Base-by-base conservation (phyloP, 2,113 vertebrate genomes). In the Myocastor coypus region DNA sequence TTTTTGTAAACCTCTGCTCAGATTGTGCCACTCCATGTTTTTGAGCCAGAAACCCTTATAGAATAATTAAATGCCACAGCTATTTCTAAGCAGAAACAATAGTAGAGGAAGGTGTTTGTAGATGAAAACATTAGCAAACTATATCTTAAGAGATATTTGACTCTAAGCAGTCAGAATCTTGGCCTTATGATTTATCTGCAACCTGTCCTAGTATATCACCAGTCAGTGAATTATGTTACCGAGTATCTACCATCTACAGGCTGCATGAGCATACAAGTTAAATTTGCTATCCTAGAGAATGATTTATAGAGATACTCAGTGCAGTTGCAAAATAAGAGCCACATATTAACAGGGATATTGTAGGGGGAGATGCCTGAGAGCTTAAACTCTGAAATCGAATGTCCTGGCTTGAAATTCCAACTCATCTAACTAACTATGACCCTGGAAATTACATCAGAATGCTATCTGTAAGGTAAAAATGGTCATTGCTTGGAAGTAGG, bases 21-120 rank as follows among this genome's bases (percentile, higher is more conserved):
- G 40, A 89, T 55, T 83, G 17, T 7, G 83, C 26, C 22, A 32
- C 57, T 37, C 32, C 17, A 12, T 96, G 81, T 91, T 90, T 92
- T 17, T 92, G 32, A 34, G 69, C 78, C 61, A 32, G 34, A 88
- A 78, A 20, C 69, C 26, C 37, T 83, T 78, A n/a, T 55, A 71
- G 71, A 61, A 92, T 85, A 92, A 83, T 55, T 55, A 42, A n/a
- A 75, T 86, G 30, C 24, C 55, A 30, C 34, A n/a, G 40, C 61
- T 94, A 22, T 96, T 94, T 91, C 83, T 89, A 87, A 46, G 40
- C 40, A 91, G 85, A 78, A 91, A 63, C 77, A 69, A 63, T 16
- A 91, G 50, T 24, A 84, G 52, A 80, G 64, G 55, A 94, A 46
- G 5, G 55, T 78, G 40, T 80, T 73, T 93, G 19, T 52, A 59